These are phyloP conservation scores for Drosophila borealis DNA, from an alignment of 2,888 invertebrate species.

Conservation along the genomic window DNA sequence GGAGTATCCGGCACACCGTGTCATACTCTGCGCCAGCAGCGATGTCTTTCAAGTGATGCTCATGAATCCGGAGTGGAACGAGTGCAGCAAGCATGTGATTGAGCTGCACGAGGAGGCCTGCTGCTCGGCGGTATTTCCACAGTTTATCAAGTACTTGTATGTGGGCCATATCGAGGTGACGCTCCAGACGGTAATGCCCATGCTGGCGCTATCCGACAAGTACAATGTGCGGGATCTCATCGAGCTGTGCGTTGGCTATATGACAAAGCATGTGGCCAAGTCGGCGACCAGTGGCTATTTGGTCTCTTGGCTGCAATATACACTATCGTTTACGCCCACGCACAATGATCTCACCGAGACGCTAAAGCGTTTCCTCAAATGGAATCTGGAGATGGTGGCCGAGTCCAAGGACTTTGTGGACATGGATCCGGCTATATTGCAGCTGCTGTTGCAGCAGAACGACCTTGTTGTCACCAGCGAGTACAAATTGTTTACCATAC, in stretches of 20 bases:
- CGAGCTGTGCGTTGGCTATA: slow-evolving; percentile 92
- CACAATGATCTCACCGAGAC: slow-evolving; percentile 86
- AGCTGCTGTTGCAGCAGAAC: slow-evolving; percentile 92
- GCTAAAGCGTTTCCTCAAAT: slow-evolving; percentile 93
- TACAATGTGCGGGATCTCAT: slow-evolving; percentile 97
- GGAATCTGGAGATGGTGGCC: slow-evolving; percentile 95
- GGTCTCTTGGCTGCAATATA: slow-evolving; percentile 96
- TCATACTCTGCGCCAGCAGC: slow-evolving; percentile 96
- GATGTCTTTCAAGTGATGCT: slow-evolving; percentile 99
- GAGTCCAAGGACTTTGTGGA: slow-evolving; percentile 92
- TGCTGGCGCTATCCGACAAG: slow-evolving; percentile 96
- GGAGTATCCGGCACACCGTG: slow-evolving; percentile 94
- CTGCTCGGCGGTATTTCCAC: slow-evolving; percentile 93
- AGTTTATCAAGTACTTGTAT: slow-evolving; percentile 94
- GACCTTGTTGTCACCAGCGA: slow-evolving; percentile 96
- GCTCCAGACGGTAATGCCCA: slow-evolving; percentile 93
- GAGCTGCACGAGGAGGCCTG: slow-evolving; percentile 94
- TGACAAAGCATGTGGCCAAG: slow-evolving; percentile 94
- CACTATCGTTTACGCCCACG: slow-evolving; percentile 91
- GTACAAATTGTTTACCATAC: slow-evolving; percentile 91
- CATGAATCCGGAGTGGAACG: slow-evolving; percentile 97
- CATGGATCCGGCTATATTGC: slow-evolving; percentile 92
- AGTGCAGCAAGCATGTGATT: slow-evolving; percentile 93
- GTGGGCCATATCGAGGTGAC: slow-evolving; percentile 95
- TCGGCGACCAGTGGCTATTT: slow-evolving; percentile 93